Base-by-base conservation (phyloP, 2,113 vertebrate genomes). In the Hydrochoerus hydrochaeris region DNA sequence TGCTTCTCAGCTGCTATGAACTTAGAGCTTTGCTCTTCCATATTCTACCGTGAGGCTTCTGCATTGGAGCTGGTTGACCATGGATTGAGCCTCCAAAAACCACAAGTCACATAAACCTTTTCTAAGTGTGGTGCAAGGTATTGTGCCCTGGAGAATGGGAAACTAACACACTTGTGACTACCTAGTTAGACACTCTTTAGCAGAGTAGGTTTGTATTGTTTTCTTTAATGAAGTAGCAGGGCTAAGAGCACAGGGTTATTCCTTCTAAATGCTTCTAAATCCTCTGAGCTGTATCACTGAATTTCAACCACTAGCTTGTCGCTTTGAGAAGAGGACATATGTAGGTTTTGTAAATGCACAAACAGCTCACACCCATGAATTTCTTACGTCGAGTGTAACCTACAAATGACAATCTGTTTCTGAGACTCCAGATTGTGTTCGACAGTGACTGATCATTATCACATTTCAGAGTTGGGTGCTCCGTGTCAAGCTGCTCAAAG, bases 331-430 rank as follows among this genome's bases (percentile, higher is more conserved):
- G 10, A n/a, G 44, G 11, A 30, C 58, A 5, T 19, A 0, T 11
- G 9, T 3, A 22, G 1, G 26, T 26, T 26, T 0, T 16, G 11
- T 60, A 0, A 16, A 2, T 0, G 10, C 14, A 49, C 49, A 19
- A 17, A 73, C 44, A 13, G 0, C 49, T 6, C 52, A 69, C 22
- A 16, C 16, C 24, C 60, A 0, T 13, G 87, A 3, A 16, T 90
- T 46, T 88, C 84, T 95, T 12, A 30, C 0, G 28, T 41, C 0
- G 0, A 30, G 32, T 35, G 0, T 30, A 3, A 85, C 62, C 89
- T 87, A 54, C 77, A 91, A 85, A 38, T 9, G 38, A 35, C 69
- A 46, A 1, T 75, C 91, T 95, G 46, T 44, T 85, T 83, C 89
- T 41, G 58, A 85, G 80, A 38, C 52, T 81, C 83, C n/a, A 57